phyloP scores from a whole-genome alignment of 2,797 vertebrate species.

The Cyclura pinguis region DNA sequence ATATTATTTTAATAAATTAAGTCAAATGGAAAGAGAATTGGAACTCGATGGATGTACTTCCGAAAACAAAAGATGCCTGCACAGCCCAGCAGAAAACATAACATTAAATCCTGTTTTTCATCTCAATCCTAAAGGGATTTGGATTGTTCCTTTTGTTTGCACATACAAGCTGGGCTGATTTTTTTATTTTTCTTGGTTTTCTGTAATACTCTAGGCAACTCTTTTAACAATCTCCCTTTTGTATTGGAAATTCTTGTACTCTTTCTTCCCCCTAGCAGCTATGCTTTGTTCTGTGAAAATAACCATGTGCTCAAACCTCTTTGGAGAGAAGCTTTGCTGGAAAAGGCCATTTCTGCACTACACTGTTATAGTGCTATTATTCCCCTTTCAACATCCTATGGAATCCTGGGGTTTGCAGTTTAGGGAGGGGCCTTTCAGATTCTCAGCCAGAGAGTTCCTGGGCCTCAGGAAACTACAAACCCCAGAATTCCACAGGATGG shows the following conservation, averaged over 20 bases:
- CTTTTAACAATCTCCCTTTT: not conserved
- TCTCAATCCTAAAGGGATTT: constrained; percentile 6
- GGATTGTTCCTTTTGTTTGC: not conserved
- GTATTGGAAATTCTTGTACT: not conserved
- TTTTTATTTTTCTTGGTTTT: not conserved
- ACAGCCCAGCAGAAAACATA: not conserved
- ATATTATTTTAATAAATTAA: not conserved
- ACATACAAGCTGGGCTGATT: accelerated
- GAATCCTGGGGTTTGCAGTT: no score
- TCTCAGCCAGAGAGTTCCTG: no score
- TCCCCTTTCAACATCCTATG: no score
- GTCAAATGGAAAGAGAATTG: not conserved
- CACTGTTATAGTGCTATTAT: no score
- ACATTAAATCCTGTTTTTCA: constrained; percentile 29
- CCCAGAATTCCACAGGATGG: no score
- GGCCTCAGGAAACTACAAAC: no score
- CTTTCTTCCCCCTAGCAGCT: not conserved
- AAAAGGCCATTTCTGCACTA: not conserved
- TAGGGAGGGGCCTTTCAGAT: no score
- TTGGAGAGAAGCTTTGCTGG: not conserved
- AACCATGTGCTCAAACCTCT: not conserved
- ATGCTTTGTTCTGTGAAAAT: constrained; percentile 15
- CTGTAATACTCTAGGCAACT: not conserved
- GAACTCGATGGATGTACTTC: not conserved
- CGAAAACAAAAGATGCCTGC: not conserved